Percentiles rank a stretch among this genome's conserved stretches.
Evolutionary conservation across 2,888 invertebrate genomes (phyloP).

Genomic region (Caenorhabditis sp.): DNA sequence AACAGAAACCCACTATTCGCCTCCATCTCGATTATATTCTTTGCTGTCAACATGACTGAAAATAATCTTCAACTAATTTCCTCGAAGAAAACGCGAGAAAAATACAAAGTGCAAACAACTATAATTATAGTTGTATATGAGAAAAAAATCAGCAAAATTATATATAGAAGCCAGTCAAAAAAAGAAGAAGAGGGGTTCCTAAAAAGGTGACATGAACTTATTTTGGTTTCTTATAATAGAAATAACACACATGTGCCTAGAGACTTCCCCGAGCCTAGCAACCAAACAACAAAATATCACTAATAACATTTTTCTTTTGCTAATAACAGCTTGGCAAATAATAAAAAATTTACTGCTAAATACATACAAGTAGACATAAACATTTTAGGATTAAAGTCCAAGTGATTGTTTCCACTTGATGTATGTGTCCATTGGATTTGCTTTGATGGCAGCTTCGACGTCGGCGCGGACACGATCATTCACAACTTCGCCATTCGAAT

Average conservation of each 20-base stretch:
- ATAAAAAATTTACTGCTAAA: not conserved
- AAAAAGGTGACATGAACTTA: conserved; percentile 4
- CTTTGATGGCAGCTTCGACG: conserved; percentile 51
- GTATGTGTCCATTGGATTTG: conserved; percentile 29
- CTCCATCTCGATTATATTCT: conserved; percentile 31
- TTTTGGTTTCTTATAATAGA: not conserved
- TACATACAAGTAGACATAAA: conserved; percentile 2
- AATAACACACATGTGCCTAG: not conserved
- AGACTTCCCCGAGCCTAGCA: not conserved
- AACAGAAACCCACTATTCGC: conserved; percentile 1
- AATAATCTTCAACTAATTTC: not conserved
- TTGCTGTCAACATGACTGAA: conserved; percentile 16
- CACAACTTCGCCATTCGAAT: conserved; percentile 55
- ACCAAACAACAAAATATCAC: not conserved
- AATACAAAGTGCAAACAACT: conserved; percentile 7
- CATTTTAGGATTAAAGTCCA: not conserved
- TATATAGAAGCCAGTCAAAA: conserved; percentile 2
- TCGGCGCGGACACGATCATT: conserved; percentile 55
- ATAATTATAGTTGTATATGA: not conserved
- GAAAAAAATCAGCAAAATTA: not conserved
- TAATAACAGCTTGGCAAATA: not conserved
- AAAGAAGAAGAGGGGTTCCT: not conserved
- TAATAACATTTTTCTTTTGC: not conserved
- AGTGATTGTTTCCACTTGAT: conserved; percentile 36
- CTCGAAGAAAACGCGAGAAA: not conserved